These are phyloP conservation scores for Phortica magna DNA, from an alignment of 2,888 invertebrate genomes.

Conservation along the genomic window DNA sequence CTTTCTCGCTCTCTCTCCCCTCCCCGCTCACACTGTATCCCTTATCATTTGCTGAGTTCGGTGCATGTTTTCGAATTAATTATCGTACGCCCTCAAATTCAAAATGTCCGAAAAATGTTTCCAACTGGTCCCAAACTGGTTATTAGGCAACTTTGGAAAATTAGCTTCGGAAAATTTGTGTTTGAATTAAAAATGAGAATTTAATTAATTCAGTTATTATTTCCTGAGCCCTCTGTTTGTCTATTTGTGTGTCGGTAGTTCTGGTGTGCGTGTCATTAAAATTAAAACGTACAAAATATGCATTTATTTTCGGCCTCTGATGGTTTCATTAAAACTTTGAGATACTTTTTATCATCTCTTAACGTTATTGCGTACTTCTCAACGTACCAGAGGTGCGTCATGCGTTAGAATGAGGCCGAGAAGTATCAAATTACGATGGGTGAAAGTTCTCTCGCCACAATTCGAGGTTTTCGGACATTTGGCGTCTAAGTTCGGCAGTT, in stretches of 20 bases:
- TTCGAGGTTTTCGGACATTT: too few species aligned
- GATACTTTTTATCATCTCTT: too few species aligned
- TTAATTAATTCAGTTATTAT: constrained; percentile 72
- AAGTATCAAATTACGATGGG: too few species aligned
- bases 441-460: too few species aligned
- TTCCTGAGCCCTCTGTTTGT: constrained; percentile 61
- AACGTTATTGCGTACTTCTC: too few species aligned
- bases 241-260: background rate
- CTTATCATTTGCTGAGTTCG: background rate
- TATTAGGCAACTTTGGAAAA: constrained; percentile 31
- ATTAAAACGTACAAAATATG: background rate
- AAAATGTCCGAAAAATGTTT: constrained; percentile 10
- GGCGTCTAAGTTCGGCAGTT: too few species aligned
- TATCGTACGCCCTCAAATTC: constrained; percentile 48
- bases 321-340: too few species aligned
- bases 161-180: constrained; percentile 30
- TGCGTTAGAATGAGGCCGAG: too few species aligned
- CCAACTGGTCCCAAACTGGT: background rate
- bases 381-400: too few species aligned
- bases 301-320: too few species aligned
- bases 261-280: background rate
- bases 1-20: background rate
- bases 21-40: too few species aligned
- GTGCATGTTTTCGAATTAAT: constrained; percentile 54
- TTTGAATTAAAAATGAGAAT: constrained; percentile 61